A percentile compares a stretch with the other conserved stretches of the same genome.
Conservation (phyloP, 2,797 vertebrate genomes). For the Eleutherodactylus coqui region DNA sequence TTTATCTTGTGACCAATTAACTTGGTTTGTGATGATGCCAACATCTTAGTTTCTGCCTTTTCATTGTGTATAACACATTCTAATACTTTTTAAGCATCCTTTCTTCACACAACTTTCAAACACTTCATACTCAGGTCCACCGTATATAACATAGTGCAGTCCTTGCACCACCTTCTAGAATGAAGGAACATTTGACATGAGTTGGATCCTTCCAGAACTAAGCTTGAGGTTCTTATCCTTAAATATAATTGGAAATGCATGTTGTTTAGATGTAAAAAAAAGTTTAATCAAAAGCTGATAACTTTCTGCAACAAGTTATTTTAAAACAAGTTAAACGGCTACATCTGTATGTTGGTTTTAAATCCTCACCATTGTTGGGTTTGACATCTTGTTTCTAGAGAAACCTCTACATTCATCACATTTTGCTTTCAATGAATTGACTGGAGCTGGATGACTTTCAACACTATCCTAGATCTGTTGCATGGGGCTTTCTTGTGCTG, state of each 20-base stretch:
- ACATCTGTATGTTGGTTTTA: not conserved
- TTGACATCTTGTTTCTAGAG: not conserved
- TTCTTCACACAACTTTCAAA: not conserved
- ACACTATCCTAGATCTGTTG: not conserved
- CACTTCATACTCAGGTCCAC: not conserved
- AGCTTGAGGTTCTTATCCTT: too few relatives aligned
- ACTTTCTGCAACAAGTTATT: too few relatives aligned
- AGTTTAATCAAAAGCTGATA: too few relatives aligned
- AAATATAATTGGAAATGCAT: not conserved
- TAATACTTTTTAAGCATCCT: not conserved
- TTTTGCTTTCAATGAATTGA: not conserved
- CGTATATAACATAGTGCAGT: too few relatives aligned
- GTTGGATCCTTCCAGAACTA: too few relatives aligned
- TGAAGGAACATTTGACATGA: too few relatives aligned
- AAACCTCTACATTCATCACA: not conserved
- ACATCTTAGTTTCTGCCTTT: too few relatives aligned
- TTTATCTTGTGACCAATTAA: not conserved
- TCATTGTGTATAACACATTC: not conserved
- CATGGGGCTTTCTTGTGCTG: not conserved
- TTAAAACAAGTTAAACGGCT: too few relatives aligned
- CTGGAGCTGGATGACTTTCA: not conserved
- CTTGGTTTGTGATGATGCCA: not conserved
- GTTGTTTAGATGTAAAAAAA: too few relatives aligned
- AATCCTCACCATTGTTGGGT: not conserved
- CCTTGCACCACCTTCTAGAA: too few relatives aligned